Evolutionary conservation across 2,113 vertebrate genomes (phyloP).

Genomic region (Corythornis cristatus): DNA sequence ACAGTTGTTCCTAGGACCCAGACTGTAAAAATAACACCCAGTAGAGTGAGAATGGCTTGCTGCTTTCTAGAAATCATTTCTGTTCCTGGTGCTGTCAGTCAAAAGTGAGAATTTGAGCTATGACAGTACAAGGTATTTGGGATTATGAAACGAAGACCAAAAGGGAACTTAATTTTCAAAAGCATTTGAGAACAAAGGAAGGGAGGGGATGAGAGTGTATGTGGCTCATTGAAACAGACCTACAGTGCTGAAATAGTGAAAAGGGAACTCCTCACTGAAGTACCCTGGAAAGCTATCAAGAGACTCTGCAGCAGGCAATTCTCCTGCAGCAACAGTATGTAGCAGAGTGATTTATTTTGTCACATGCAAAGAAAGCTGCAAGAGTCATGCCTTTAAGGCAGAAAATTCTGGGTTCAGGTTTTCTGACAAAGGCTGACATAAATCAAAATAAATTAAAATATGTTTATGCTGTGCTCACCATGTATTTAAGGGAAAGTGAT

Average conservation of each 20-base stretch:
- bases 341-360: not conserved
- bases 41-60: not conserved
- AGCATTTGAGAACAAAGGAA: conserved; percentile 3
- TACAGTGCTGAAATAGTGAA: not conserved
- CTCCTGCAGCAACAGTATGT: not conserved
- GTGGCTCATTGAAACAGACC: not conserved
- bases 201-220: not conserved
- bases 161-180: conserved; percentile 26
- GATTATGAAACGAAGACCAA: conserved; percentile 47
- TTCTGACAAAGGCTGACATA: not conserved
- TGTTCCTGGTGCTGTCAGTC: conserved; percentile 57
- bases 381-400: not conserved
- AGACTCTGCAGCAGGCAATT: not conserved
- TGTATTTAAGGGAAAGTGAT: not conserved
- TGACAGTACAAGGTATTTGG: not conserved
- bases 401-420: not conserved
- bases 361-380: not conserved
- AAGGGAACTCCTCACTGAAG: not conserved
- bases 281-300: not conserved
- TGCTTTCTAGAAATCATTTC: conserved; percentile 28
- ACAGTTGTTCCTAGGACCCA: conserved; percentile 31
- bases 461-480: not conserved
- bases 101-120: conserved; percentile 39
- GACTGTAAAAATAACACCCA: conserved; percentile 50
- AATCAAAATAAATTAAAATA: not conserved